Percentiles rank a stretch among this genome's conserved stretches.
phyloP scores from a whole-genome alignment of 2,888 invertebrate species.

The Clunio marinus region DNA sequence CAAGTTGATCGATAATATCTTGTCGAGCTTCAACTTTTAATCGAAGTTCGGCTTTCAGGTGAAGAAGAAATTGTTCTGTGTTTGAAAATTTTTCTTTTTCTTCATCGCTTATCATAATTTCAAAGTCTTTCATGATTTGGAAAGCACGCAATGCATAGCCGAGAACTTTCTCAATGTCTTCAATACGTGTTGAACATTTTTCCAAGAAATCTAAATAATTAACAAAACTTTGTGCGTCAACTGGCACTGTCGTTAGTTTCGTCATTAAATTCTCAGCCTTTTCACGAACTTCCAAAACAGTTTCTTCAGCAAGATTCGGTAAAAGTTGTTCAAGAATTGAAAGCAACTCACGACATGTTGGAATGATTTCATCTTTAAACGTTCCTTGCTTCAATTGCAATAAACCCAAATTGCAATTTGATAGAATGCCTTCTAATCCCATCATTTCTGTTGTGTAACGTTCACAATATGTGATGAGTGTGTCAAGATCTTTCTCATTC shows the following conservation, averaged over 20 bases:
- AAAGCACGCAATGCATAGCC: slow-evolving; percentile 80
- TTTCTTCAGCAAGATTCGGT: slow-evolving; percentile 62
- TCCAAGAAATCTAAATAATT: slow-evolving; percentile 54
- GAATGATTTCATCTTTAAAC: slow-evolving; percentile 67
- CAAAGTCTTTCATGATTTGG: slow-evolving; percentile 76
- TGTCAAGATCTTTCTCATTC: slow-evolving; percentile 60
- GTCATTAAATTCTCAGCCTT: slow-evolving; percentile 56
- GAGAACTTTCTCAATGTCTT: slow-evolving; percentile 65
- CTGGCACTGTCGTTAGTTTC: slow-evolving; percentile 63
- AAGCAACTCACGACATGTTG: slow-evolving; percentile 67
- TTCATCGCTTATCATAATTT: slow-evolving; percentile 67
- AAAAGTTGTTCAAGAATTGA: slow-evolving; percentile 60
- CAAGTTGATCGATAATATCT: slow-evolving; percentile 66
- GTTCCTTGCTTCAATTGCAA: slow-evolving; percentile 64
- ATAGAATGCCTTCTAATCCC: slow-evolving; percentile 61
- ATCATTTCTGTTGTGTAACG: slow-evolving; percentile 67
- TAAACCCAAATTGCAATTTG: slow-evolving; percentile 67
- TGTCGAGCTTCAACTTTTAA: slow-evolving; percentile 64
- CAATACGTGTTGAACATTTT: slow-evolving; percentile 62
- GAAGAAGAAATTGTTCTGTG: slow-evolving; percentile 48
- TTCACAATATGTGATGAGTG: slow-evolving; percentile 63
- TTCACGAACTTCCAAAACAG: slow-evolving; percentile 51
- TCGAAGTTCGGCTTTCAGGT: slow-evolving; percentile 65
- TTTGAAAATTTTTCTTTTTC: slow-evolving; percentile 54
- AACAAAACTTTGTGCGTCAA: slow-evolving; percentile 66